Base-by-base conservation (phyloP, 2,113 vertebrate species). In the Chionodraco myersi region DNA sequence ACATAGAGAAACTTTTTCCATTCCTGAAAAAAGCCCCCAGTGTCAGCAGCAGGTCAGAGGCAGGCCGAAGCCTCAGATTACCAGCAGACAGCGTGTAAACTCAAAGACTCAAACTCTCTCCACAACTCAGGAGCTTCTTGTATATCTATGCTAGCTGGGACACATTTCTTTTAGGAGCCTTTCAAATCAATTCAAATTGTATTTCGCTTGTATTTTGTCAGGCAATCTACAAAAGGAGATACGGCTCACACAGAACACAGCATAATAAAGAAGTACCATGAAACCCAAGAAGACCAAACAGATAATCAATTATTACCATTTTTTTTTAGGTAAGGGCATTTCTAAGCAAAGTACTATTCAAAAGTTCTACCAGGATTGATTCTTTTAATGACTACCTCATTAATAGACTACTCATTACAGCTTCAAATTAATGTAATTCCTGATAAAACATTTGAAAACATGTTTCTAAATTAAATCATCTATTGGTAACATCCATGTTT, bases 81-180 rank as follows among this genome's bases (percentile, higher is more conserved):
- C 53, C 48, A 16, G 48, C 78, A 74, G 69, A 67, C 72, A 63
- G 68, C 49, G 51, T 75, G 75, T 57, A 68, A 85, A 69, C 66
- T 56, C 51, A 18, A 56, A 80, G 75, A 87, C 84, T 87, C 75
- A 72, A 48, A 84, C 66, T 77, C 68, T 48, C 80, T 44, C 51
- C 13, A 30, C 69, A 72, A n/a, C 70, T 57, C 57, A 4, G 80
- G 75, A 66, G 67, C 75, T 67, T 66, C 16, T 86, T 83, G 78
- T 72, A 87, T 85, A 64, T 74, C 69, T 84, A 49, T 64, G 14
- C 34, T 15, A 8, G 3, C 6, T 41, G 36, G 61, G 10, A 30
- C 60, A 44, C 51, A 2, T 44, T 61, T 64, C 44, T 36, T 34
- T 56, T 18, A 63, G 62, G n/a, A 72, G 11, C 3, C 58, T 18